Percentiles rank a stretch among this genome's conserved stretches.
Evolutionary conservation across 2,113 vertebrate species (phyloP).

Genomic region (Hyla sarda): DNA sequence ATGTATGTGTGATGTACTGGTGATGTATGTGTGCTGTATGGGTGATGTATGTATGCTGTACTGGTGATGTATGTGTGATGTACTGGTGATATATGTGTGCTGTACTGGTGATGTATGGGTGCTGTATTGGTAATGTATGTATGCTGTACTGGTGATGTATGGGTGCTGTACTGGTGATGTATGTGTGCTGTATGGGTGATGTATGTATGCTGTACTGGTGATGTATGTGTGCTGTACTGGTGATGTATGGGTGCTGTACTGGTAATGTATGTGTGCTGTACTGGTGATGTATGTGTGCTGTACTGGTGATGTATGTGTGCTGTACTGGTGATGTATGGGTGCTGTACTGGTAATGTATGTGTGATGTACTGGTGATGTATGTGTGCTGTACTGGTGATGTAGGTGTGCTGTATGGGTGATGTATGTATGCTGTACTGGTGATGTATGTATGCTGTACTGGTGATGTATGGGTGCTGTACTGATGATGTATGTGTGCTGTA

Average conservation of each 20-base stretch:
- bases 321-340: not conserved
- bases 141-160: not conserved
- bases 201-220: not conserved
- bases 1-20: not conserved
- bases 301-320: not conserved
- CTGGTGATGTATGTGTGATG: too few species aligned
- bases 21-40: too few species aligned
- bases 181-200: not conserved
- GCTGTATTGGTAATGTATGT: not conserved
- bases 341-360: not conserved
- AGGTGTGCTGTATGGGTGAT: not conserved
- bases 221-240: not conserved
- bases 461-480: not conserved
- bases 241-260: not conserved
- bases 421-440: not conserved
- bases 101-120: not conserved
- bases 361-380: not conserved
- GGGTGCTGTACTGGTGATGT: not conserved
- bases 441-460: not conserved
- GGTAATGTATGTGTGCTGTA: not conserved
- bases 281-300: not conserved
- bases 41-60: not conserved
- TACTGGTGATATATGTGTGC: too few species aligned
- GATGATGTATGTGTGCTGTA: not conserved
- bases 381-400: not conserved